phyloP scores from a whole-genome alignment of 2,888 invertebrate genomes.

The Dinocampus coccinellae region DNA sequence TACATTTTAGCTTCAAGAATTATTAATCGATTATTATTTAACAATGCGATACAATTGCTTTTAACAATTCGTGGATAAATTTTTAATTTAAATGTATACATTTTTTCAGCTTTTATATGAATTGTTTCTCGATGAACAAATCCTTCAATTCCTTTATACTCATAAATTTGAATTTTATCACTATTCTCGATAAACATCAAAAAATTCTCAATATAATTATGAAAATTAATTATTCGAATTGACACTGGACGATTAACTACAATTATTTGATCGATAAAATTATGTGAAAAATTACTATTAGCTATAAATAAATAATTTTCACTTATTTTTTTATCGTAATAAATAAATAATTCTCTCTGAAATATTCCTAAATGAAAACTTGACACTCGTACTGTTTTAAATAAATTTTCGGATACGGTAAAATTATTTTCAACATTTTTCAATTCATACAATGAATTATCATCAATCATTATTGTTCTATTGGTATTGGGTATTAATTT shows the following conservation, averaged over 20 bases:
- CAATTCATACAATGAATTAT: conserved; percentile 40
- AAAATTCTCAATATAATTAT: conserved; percentile 53
- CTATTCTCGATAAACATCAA: conserved; percentile 56
- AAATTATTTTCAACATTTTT: conserved; percentile 7
- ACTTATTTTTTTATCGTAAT: conserved; percentile 49
- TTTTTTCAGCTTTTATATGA: conserved; percentile 60
- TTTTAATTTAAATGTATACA: conserved; percentile 63
- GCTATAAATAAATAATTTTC: conserved; percentile 53
- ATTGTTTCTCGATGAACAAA: conserved; percentile 66
- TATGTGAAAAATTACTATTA: conserved; percentile 64
- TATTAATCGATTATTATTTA: conserved; percentile 63
- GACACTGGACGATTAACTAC: conserved; percentile 70
- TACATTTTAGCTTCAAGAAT: conserved; percentile 69
- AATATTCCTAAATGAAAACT: conserved; percentile 53
- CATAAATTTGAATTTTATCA: conserved; percentile 68
- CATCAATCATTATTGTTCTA: conserved; percentile 39
- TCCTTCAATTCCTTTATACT: conserved; percentile 71
- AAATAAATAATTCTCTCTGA: conserved; percentile 49
- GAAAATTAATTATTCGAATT: conserved; percentile 60
- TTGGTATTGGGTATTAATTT: conserved; percentile 44
- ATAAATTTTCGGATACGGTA: conserved; percentile 12
- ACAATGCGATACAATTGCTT: conserved; percentile 59
- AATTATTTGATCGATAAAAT: conserved; percentile 72
- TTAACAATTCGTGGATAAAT: conserved; percentile 51
- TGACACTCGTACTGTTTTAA: conserved; percentile 39